Conservation (phyloP, 2,888 invertebrate species). For the Mesodorylaimus sp. region DNA sequence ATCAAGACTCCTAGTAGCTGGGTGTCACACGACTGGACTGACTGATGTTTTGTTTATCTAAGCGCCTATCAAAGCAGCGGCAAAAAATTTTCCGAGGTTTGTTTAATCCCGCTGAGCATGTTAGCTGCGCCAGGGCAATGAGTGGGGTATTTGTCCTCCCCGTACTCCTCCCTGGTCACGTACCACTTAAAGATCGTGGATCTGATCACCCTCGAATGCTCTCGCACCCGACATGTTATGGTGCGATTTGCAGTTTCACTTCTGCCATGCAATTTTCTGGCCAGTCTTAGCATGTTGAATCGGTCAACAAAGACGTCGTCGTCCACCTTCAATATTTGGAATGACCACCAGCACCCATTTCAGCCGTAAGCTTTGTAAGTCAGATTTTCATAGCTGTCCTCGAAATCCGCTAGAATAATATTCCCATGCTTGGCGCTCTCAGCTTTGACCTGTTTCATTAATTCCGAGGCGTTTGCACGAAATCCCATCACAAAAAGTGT, state of each 20-base stretch:
- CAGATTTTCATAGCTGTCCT: slow-evolving; percentile 1
- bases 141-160: not conserved
- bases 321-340: not conserved
- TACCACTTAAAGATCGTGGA: not conserved
- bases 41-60: no score
- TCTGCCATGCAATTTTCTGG: no score
- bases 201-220: not conserved
- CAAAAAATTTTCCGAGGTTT: no score
- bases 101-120: not conserved
- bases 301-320: not conserved
- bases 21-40: no score
- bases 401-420: not conserved
- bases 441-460: not conserved
- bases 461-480: not conserved
- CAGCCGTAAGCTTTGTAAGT: slow-evolving; percentile 2
- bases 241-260: no score
- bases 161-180: not conserved
- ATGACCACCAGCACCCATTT: not conserved
- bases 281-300: not conserved
- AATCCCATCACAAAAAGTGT: not conserved
- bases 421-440: not conserved
- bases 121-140: slow-evolving; percentile 6
- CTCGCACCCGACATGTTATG: no score
- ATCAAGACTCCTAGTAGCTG: no score
- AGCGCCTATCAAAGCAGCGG: no score